Conservation (phyloP, 2,797 vertebrate species). For the Rhinichthys osculus region DNA sequence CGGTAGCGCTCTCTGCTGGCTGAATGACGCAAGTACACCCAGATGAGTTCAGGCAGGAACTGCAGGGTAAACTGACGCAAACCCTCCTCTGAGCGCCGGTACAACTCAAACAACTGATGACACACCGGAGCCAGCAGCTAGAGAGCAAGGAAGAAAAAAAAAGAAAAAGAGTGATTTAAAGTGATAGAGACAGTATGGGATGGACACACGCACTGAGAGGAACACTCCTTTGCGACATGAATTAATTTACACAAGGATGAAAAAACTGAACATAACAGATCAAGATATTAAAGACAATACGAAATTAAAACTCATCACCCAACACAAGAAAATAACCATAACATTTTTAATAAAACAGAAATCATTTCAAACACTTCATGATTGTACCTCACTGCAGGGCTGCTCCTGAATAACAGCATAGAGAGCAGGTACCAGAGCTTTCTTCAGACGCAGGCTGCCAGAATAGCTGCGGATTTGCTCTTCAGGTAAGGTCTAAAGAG, state of each 20-base stretch:
- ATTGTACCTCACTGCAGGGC: conserved; percentile 90
- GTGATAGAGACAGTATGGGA: not conserved
- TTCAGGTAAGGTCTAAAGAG: conserved; percentile 90
- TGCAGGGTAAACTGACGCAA: conserved; percentile 96
- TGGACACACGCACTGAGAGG: not conserved
- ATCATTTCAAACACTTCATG: not conserved
- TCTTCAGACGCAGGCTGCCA: conserved; percentile 93
- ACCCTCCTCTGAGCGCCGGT: conserved; percentile 92
- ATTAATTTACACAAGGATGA: not conserved
- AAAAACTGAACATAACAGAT: not conserved
- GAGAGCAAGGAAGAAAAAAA: not conserved
- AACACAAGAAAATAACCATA: not conserved
- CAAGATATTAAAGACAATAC: not conserved
- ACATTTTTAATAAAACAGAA: not conserved
- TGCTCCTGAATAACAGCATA: conserved; percentile 95
- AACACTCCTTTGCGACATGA: not conserved
- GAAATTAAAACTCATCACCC: not conserved
- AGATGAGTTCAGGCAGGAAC: conserved; percentile 95
- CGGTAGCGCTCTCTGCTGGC: conserved; percentile 95
- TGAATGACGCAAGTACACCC: conserved; percentile 92
- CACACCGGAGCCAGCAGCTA: conserved; percentile 97
- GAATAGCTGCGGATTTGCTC: conserved; percentile 91
- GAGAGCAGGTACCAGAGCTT: conserved; percentile 90
- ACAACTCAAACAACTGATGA: conserved; percentile 97
- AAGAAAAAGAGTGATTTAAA: not conserved